A percentile compares a stretch with the other conserved stretches of the same genome.
phyloP scores from a whole-genome alignment of 1,140 invertebrate species.

The Euwallacea fornicatus region DNA sequence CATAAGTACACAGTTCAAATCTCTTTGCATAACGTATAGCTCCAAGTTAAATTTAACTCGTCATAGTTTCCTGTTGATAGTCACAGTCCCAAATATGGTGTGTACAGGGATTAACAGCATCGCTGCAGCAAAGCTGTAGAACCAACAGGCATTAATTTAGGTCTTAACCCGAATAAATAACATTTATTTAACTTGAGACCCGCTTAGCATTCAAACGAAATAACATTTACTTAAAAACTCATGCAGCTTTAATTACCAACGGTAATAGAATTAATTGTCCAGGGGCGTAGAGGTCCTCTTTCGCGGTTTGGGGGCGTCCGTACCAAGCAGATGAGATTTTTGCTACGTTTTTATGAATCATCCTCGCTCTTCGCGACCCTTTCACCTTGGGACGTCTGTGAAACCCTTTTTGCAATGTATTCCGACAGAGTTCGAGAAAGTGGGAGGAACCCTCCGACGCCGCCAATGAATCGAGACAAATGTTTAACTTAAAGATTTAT shows the following conservation, averaged over 20 bases:
- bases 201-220: constrained; percentile 8
- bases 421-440: background rate
- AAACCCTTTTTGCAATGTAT: too few relatives aligned
- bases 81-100: background rate
- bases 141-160: constrained; percentile 3
- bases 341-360: too few relatives aligned
- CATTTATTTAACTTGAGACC: constrained; percentile 15
- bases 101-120: background rate
- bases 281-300: too few relatives aligned
- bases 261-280: background rate
- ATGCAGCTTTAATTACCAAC: constrained; percentile 1
- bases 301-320: too few relatives aligned
- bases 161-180: constrained; percentile 4
- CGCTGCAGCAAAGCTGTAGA: constrained; percentile 8
- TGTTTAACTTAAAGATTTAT: constrained; percentile 29
- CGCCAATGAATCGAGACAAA: constrained; percentile 15
- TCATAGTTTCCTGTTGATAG: too few relatives aligned
- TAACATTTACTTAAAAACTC: constrained; percentile 15
- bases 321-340: too few relatives aligned
- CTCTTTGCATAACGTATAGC: too few relatives aligned
- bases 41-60: too few relatives aligned
- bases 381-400: too few relatives aligned
- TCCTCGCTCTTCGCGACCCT: too few relatives aligned
- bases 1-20: too few relatives aligned
- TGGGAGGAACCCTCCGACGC: background rate